Evolutionary conservation across 2,113 vertebrate species (phyloP), one percentile per base, ranked within the genome.

Genomic region (Psammodynastes pulverulentus): DNA sequence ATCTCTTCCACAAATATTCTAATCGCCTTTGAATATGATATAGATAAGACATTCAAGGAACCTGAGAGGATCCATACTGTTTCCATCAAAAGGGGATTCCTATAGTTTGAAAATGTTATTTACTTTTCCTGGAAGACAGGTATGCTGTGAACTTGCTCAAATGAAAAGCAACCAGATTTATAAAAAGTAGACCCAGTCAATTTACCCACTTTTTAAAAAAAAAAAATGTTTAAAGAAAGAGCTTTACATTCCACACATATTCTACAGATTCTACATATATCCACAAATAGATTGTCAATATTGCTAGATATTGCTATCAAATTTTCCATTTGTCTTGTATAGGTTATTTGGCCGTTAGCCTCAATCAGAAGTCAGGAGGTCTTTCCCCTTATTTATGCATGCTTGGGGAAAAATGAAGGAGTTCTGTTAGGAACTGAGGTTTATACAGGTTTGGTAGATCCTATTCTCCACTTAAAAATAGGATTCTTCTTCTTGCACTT

Each of bases 1-100:
- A 92, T 45, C 90, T 5, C 86, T 93, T 49, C 89, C 58, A 34
- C 58, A 90, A 87, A 90, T 79, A 87, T 95, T 93, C 34, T 54
- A 84, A 5, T 43, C 58, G 10, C 48, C 24, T 26, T 86, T 34
- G 48, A 9, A 17, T 91, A 49, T 56, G 91, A 92, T 93, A 88
- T 90, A 93, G 67, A 67, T 19, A 86, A n/a, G 72, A 89, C 12
- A 39, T 46, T 87, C 46, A 92, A 89, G 26, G 94, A 91, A 93
- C 84, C 34, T 53, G 19, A 9, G 26, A 84, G 23, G 17, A 48
- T 54, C 58, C 12, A 79, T 93, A 87, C 17, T 5, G 12, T 34
- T 87, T 67, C 84, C n/a, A 21, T 56, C 49, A 62, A 24, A 86
- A 58, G 58, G 9, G 53, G 8, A 26, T 26, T 67, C 43, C 46